These are phyloP conservation scores for Dryobotodes eremita DNA, from an alignment of 2,888 invertebrate species.

Conservation along the genomic window DNA sequence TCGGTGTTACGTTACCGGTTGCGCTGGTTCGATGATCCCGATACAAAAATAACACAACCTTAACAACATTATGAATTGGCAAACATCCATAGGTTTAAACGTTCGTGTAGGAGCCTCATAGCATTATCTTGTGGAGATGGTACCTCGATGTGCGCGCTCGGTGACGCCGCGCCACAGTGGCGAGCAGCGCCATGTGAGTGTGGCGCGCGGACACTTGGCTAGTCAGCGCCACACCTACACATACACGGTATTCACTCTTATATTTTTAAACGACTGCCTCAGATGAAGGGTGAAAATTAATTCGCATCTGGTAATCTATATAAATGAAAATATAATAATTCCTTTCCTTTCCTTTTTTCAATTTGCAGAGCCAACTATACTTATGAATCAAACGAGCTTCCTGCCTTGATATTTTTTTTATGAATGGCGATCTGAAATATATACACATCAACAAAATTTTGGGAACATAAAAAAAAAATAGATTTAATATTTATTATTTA, in stretches of 20 bases:
- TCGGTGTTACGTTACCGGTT: conserved; percentile 12
- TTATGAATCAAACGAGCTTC: too few species aligned
- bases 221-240: not conserved
- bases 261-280: not conserved
- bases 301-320: too few species aligned
- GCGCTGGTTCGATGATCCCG: conserved; percentile 58
- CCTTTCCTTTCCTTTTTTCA: not conserved
- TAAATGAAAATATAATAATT: too few species aligned
- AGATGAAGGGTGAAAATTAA: not conserved
- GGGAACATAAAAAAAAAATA: too few species aligned
- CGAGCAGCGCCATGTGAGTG: not conserved
- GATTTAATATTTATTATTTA: too few species aligned
- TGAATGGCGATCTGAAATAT: too few species aligned
- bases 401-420: too few species aligned
- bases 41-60: conserved; percentile 62
- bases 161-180: not conserved
- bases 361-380: not conserved
- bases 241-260: not conserved
- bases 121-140: conserved; percentile 23
- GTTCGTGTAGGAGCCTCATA: conserved; percentile 31
- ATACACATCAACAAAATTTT: too few species aligned
- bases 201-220: not conserved
- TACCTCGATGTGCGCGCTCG: not conserved
- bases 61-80: conserved; percentile 59
- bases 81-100: conserved; percentile 52